Evolutionary conservation across 2,113 vertebrate genomes (phyloP).

Genomic region (Lampris megalopsis): DNA sequence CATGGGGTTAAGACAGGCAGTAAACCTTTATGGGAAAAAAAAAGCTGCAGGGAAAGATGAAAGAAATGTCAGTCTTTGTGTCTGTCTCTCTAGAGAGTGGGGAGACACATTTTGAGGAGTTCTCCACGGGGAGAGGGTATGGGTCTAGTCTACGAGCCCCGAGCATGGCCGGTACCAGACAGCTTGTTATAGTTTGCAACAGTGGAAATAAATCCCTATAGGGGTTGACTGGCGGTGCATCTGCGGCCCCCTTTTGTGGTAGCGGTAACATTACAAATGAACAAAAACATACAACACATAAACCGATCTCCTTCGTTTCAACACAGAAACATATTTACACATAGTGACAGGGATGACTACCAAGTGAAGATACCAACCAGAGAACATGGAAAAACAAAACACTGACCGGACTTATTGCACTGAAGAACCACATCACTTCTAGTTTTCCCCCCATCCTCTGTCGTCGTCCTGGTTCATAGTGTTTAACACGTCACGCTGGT

Average conservation of each 20-base stretch:
- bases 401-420: too few relatives aligned
- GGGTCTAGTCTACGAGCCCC: slow-evolving; percentile 35
- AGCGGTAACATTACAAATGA: too few relatives aligned
- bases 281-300: background rate
- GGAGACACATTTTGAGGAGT: slow-evolving; percentile 33
- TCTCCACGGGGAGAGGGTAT: slow-evolving; percentile 33
- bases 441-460: slow-evolving; percentile 13
- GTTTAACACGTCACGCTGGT: slow-evolving; percentile 64
- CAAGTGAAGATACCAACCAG: background rate
- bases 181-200: slow-evolving; percentile 33
- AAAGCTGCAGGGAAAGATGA: slow-evolving; percentile 35
- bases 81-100: slow-evolving; percentile 52
- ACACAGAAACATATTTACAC: background rate
- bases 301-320: background rate
- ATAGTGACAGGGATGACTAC: background rate
- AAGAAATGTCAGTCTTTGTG: slow-evolving; percentile 59
- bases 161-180: slow-evolving; percentile 41
- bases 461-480: slow-evolving; percentile 38
- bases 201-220: slow-evolving; percentile 30
- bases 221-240: slow-evolving; percentile 24
- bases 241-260: slow-evolving; percentile 21
- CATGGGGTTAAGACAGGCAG: slow-evolving; percentile 41
- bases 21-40: slow-evolving; percentile 42
- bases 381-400: background rate
- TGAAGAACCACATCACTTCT: slow-evolving; percentile 1